Conservation (phyloP, 2,797 vertebrate genomes). For the Silurus lanzhouensis region DNA sequence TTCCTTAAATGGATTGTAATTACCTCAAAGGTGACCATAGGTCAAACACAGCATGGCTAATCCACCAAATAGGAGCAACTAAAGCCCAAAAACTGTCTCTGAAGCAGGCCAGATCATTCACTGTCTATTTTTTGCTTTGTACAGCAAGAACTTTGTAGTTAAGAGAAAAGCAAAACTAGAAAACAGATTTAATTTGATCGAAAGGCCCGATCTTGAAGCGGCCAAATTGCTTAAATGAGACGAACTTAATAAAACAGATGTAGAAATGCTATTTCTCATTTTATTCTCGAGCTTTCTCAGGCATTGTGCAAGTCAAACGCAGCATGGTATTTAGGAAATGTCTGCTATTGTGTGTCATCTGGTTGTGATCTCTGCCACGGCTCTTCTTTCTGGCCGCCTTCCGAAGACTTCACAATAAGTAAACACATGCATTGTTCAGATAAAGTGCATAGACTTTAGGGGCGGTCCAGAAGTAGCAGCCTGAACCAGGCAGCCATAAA, state of each 20-base stretch:
- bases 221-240: neutral
- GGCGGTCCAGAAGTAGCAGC: neutral
- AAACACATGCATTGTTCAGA: constrained; percentile 43
- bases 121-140: neutral
- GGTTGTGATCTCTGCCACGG: constrained; percentile 26
- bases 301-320: neutral
- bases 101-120: constrained; percentile 18
- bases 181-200: neutral
- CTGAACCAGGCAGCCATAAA: constrained; percentile 43
- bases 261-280: neutral
- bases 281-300: neutral
- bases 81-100: constrained; percentile 5
- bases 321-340: constrained; percentile 22
- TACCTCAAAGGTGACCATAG: constrained; percentile 53
- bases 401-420: constrained; percentile 18
- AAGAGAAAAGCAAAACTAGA: neutral
- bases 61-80: constrained; percentile 22
- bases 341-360: constrained; percentile 24
- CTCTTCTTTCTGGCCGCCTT: constrained; percentile 10
- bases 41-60: constrained; percentile 54
- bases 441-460: constrained; percentile 27
- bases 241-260: neutral
- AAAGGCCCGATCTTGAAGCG: neutral
- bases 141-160: neutral
- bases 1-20: constrained; percentile 58